Conservation (phyloP, 2,888 invertebrate genomes). For the Cancer borealis region DNA sequence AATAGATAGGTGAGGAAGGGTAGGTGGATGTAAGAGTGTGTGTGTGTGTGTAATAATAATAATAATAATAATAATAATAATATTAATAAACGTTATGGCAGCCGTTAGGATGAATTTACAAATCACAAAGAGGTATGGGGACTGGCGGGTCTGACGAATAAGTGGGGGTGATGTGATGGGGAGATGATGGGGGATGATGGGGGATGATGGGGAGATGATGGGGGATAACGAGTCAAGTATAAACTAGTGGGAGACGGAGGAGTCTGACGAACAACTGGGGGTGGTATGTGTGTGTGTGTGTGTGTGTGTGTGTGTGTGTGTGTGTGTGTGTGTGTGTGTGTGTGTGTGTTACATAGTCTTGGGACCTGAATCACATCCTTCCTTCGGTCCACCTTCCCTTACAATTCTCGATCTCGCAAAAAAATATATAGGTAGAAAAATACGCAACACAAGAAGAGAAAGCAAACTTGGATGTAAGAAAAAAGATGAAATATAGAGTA, state of each 20-base stretch:
- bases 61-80: too few relatives aligned
- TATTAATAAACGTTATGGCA: too few relatives aligned
- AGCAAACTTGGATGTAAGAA: background rate
- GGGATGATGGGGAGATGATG: too few relatives aligned
- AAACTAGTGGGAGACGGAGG: too few relatives aligned
- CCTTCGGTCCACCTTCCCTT: background rate
- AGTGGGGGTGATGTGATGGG: too few relatives aligned
- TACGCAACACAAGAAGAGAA: background rate
- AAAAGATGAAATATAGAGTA: background rate
- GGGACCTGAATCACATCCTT: background rate
- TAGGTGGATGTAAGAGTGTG: too few relatives aligned
- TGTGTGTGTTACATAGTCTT: background rate
- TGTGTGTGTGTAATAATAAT: too few relatives aligned
- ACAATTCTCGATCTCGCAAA: background rate
- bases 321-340: slow-evolving; percentile 34
- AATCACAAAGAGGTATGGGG: too few relatives aligned
- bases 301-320: slow-evolving; percentile 16
- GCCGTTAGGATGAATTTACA: too few relatives aligned
- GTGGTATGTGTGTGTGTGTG: background rate
- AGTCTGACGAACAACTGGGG: too few relatives aligned
- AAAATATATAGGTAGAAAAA: background rate
- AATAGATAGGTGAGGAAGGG: background rate
- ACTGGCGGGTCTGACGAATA: background rate
- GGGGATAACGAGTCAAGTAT: too few relatives aligned
- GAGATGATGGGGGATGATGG: too few relatives aligned